Evolutionary conservation across 1,140 invertebrate species (phyloP), one percentile per base, ranked within the genome.

Genomic region (Drosophila sp.): DNA sequence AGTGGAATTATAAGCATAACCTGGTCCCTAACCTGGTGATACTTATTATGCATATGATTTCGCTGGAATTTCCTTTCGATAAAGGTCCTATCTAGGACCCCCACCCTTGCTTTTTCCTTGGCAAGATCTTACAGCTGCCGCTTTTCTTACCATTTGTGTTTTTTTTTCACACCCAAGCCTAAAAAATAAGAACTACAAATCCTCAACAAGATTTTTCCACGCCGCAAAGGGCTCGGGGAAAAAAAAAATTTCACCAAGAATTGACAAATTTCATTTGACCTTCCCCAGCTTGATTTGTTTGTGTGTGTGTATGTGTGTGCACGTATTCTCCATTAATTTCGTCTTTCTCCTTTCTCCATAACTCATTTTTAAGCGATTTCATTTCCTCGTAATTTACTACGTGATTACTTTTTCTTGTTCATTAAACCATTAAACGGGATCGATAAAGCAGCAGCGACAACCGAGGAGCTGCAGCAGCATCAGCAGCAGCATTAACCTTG

Each of bases 371-470:
- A 86, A 86, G 78, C 82, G 78, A 86, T 79, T 80, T 40, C 75
- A 86, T 85, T 86, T 86, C 78, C 82, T 86, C 67, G 82, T 86
- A 86, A 86, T 86, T 86, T 86, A 86, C 82, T 85, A 80, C 78
- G 81, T 85, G 82, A 85, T 85, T 85, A 85, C 81, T 80, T 85
- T 85, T 85, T 85, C 77, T 85, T 85, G 81, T 85, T 85, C 81
- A 85, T 85, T 85, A 84, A 84, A 85, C 81, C 81, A 85, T 84
- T 84, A 84, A 85, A 66, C 74, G 77, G 77, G 81, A 85, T 85
- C 82, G 81, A 85, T 85, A 78, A 83, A 55, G 66, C 69, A 61
- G 57, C 66, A 55, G 66, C 69, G 57, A 50, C 66, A 58, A 56
- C 30, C 44, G 44, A 50, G 7, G 23, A 38, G 35, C n/a, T n/a